Evolutionary conservation across 2,797 vertebrate genomes (phyloP).

Genomic region (Gallinago stenura): DNA sequence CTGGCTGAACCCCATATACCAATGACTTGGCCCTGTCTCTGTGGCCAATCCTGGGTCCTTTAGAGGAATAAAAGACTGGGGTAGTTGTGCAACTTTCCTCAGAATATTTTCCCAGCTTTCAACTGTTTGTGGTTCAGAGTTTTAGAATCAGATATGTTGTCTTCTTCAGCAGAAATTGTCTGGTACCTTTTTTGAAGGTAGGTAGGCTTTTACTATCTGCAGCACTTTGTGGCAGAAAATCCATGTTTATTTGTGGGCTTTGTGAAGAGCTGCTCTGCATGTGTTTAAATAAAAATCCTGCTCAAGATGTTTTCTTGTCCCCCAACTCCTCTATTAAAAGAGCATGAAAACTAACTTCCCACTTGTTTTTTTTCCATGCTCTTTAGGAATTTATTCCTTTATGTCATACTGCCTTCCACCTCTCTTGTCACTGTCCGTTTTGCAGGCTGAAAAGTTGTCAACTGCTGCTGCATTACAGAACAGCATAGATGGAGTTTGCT

Average conservation of each 20-base stretch:
- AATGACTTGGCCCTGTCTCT: background rate
- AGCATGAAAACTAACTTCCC: background rate
- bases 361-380: fast-evolving
- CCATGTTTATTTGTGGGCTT: background rate
- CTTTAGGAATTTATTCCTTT: background rate
- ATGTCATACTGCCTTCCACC: fast-evolving
- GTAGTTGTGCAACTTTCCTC: background rate
- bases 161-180: background rate
- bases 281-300: background rate
- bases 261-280: background rate
- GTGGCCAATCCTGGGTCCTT: fast-evolving
- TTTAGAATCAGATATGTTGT: background rate
- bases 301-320: background rate
- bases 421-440: background rate
- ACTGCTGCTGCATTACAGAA: background rate
- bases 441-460: background rate
- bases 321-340: background rate
- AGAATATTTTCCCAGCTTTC: background rate
- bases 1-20: background rate
- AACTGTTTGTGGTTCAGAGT: background rate
- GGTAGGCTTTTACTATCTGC: background rate
- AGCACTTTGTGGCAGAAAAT: background rate
- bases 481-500: background rate
- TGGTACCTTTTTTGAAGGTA: background rate
- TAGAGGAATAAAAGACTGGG: fast-evolving